Evolutionary conservation across 2,113 vertebrate genomes (phyloP), one percentile per base, ranked within the genome.

Genomic region (Centrocercus urophasianus): DNA sequence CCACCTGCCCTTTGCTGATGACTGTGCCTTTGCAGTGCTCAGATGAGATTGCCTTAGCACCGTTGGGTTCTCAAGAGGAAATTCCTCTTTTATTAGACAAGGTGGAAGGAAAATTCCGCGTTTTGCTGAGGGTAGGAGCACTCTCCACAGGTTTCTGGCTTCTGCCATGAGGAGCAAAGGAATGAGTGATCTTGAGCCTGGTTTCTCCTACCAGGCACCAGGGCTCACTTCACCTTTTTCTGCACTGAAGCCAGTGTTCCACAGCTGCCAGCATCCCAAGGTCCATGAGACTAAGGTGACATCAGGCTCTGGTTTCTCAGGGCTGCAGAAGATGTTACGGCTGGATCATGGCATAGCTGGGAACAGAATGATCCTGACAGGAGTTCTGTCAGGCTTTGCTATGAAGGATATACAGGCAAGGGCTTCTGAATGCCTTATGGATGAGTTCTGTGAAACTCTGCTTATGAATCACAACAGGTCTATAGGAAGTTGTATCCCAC

Each of bases 251-350:
- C 20, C 70, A 28, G 50, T 61, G 50, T 60, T 20, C 42, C 69
- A 32, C 28, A 43, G 76, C 28, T 90, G 42, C 28, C 56, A 18
- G 8, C 1, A 0, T 43, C 40, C 65, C 6, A 0, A 61, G 15
- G 57, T 57, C 0, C 0, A 61, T 19, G 54, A n/a, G 70, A 73
- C 14, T 32, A 2, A 30, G 13, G 24, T 0, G 8, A 52, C 38
- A 60, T 25, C 40, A 59, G 40, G 2, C n/a, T 69, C 70, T 75
- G 40, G 27, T 63, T 84, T 83, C 64, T 84, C 64, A 60, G 65
- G 71, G 45, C 66, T 76, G 10, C 78, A 38, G 48, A 32, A 70
- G 24, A 21, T 40, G 40, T 83, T 36, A 50, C 56, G n/a, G 28
- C 30, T 45, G 0, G 32, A 38, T 36, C 45, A 8, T 74, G 63